A percentile compares a stretch with the other conserved stretches of the same genome.
Conservation (phyloP, 1,140 invertebrate genomes). For the Bursaphelenchus mucronatus region DNA sequence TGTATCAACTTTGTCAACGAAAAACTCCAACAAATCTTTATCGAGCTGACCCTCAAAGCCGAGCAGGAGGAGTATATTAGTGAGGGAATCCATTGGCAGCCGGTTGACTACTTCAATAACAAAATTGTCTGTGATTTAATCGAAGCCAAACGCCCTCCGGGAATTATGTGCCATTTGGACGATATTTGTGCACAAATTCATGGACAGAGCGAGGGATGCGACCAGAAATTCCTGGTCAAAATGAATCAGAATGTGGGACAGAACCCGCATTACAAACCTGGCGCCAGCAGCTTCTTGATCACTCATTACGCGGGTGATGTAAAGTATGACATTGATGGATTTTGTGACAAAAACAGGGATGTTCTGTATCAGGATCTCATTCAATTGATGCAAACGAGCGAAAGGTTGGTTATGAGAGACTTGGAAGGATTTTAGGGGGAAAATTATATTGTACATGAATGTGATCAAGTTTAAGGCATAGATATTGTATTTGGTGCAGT, state of each 20-base stretch:
- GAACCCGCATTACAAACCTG: slow-evolving; percentile 68
- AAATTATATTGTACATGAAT: slow-evolving; percentile 8
- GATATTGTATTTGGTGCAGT: not conserved
- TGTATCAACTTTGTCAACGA: slow-evolving; percentile 88
- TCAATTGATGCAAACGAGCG: slow-evolving; percentile 71
- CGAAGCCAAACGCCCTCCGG: slow-evolving; percentile 63
- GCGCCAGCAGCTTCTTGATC: slow-evolving; percentile 68
- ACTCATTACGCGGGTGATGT: slow-evolving; percentile 74
- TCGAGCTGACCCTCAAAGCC: slow-evolving; percentile 72
- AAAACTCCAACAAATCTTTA: slow-evolving; percentile 76
- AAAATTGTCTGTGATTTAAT: slow-evolving; percentile 73
- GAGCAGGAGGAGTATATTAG: slow-evolving; percentile 74
- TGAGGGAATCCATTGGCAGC: slow-evolving; percentile 72
- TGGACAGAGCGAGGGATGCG: slow-evolving; percentile 67
- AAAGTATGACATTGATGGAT: slow-evolving; percentile 70
- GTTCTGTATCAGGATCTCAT: slow-evolving; percentile 72
- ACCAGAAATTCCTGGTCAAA: slow-evolving; percentile 65
- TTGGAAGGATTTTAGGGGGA: not conserved
- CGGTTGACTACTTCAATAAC: slow-evolving; percentile 76
- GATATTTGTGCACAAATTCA: slow-evolving; percentile 74
- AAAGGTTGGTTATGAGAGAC: slow-evolving; percentile 65
- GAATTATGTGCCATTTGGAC: slow-evolving; percentile 70
- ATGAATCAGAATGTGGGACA: slow-evolving; percentile 64
- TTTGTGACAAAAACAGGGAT: slow-evolving; percentile 74
- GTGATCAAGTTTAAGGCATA: not conserved